phyloP scores from a whole-genome alignment of 2,888 invertebrate species.

The Lepidochrysops patricia region DNA sequence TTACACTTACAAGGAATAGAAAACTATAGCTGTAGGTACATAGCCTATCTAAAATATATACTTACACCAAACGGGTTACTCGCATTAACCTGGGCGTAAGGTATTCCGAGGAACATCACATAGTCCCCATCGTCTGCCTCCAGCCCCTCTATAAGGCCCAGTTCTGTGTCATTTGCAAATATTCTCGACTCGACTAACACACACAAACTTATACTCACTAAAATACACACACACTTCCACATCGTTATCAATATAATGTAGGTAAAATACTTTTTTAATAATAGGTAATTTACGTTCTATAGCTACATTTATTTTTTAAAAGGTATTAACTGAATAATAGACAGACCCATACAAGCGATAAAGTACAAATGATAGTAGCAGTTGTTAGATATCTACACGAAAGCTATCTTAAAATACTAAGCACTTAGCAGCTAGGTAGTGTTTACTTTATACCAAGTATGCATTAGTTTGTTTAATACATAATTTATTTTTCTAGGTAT shows the following conservation, averaged over 20 bases:
- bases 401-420: not conserved
- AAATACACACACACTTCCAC: not conserved
- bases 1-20: no score
- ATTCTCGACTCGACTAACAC: not conserved
- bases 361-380: not conserved
- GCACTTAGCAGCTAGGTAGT: not conserved
- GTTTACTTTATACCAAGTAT: not conserved
- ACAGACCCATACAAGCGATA: not conserved
- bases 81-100: constrained; percentile 37
- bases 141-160: constrained; percentile 39
- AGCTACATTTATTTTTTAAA: not conserved
- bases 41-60: constrained; percentile 12
- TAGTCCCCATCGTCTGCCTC: constrained; percentile 38
- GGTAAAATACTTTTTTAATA: not conserved
- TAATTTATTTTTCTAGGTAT: no score
- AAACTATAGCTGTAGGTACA: not conserved
- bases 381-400: not conserved
- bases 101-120: constrained; percentile 47
- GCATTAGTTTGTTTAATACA: no score
- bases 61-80: constrained; percentile 47
- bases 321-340: not conserved
- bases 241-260: not conserved
- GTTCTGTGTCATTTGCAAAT: constrained; percentile 24
- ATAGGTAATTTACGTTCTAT: not conserved
- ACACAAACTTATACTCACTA: not conserved